A percentile compares a stretch with the other conserved stretches of the same genome.
These are phyloP conservation scores for Gryllus longicercus DNA, from an alignment of 2,888 invertebrate genomes.

Conservation along the genomic window DNA sequence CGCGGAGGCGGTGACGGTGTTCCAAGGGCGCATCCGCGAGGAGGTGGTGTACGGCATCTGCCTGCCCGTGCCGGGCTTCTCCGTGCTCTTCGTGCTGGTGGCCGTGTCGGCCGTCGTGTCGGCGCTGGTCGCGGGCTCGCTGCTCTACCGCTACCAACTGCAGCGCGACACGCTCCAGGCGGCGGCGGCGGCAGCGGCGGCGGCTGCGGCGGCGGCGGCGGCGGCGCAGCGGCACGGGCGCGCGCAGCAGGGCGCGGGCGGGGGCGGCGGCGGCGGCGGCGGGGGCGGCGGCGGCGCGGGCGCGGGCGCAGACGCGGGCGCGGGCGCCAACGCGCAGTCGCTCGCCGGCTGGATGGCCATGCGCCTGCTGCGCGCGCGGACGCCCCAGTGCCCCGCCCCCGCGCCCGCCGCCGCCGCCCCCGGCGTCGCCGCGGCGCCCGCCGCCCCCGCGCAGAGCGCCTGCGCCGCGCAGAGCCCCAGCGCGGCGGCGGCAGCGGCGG, in stretches of 20 bases:
- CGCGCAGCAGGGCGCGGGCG: slow-evolving; percentile 41
- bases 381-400: slow-evolving; percentile 35
- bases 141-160: slow-evolving; percentile 73
- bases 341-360: slow-evolving; percentile 74
- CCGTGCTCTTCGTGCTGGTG: slow-evolving; percentile 81
- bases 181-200: slow-evolving; percentile 40
- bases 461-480: not conserved
- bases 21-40: slow-evolving; percentile 81
- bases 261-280: slow-evolving; percentile 39
- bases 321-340: slow-evolving; percentile 46
- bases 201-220: slow-evolving; percentile 40
- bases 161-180: slow-evolving; percentile 61
- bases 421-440: not conserved
- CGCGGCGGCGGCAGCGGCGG: not conserved
- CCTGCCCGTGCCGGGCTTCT: slow-evolving; percentile 84
- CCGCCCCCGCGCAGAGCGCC: not conserved
- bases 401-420: slow-evolving; percentile 10
- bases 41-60: slow-evolving; percentile 90
- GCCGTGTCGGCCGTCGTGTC: slow-evolving; percentile 84
- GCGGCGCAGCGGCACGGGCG: slow-evolving; percentile 44
- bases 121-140: slow-evolving; percentile 77
- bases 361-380: slow-evolving; percentile 55
- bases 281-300: slow-evolving; percentile 39
- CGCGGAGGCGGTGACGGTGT: slow-evolving; percentile 79
- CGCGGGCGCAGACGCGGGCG: slow-evolving; percentile 39